Conservation (phyloP, 2,888 invertebrate species). For the Calephelis perditalis region DNA sequence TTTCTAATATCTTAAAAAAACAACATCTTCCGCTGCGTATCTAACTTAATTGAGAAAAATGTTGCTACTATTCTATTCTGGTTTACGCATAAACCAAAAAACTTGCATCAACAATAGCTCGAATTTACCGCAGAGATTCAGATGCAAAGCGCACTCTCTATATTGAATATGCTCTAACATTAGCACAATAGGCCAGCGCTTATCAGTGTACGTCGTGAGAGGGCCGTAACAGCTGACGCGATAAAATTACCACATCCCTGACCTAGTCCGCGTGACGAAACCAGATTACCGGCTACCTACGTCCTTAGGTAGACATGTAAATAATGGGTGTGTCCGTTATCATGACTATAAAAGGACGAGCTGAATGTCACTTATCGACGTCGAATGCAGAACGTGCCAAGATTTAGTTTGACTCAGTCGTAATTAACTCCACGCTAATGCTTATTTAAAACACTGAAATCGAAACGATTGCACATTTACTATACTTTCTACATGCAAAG, state of each 20-base stretch:
- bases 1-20: no score
- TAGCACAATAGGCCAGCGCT: conserved; percentile 31
- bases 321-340: conserved; percentile 36
- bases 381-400: conserved; percentile 10
- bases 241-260: conserved; percentile 49
- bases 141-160: neutral
- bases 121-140: neutral
- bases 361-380: conserved; percentile 25
- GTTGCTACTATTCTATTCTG: no score
- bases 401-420: neutral
- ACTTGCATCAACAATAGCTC: no score
- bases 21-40: no score
- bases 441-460: no score
- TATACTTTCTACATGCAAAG: no score
- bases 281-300: conserved; percentile 35
- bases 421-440: no score
- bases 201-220: conserved; percentile 33
- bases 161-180: conserved; percentile 24
- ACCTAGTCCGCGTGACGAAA: conserved; percentile 48
- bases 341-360: conserved; percentile 25
- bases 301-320: conserved; percentile 40
- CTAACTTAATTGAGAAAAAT: no score
- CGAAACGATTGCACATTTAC: no score
- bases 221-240: conserved; percentile 47
- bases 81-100: no score